Conservation (phyloP, 2,888 invertebrate species). For the Sympetrum striolatum region DNA sequence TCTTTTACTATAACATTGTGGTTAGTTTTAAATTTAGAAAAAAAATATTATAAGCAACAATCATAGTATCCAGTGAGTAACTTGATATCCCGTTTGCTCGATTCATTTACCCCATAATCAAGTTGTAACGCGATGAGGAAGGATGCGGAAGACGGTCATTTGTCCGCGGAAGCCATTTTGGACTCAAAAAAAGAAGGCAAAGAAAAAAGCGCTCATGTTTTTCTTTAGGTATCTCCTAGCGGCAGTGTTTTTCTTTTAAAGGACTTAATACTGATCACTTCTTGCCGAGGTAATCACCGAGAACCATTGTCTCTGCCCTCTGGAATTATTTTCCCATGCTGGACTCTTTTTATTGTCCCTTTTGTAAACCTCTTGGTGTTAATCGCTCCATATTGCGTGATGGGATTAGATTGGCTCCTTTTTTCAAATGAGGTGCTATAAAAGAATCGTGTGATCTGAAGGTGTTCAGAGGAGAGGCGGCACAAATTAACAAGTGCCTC, state of each 20-base stretch:
- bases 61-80: not conserved
- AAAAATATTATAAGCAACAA: no score
- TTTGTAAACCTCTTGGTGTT: not conserved
- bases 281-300: not conserved
- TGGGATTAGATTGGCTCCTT: not conserved
- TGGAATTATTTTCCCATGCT: conserved; percentile 3
- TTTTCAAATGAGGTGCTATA: no score
- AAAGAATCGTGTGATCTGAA: no score
- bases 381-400: not conserved
- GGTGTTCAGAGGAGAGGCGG: no score
- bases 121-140: not conserved
- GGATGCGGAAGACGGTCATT: not conserved
- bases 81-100: not conserved
- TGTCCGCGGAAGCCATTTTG: not conserved
- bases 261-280: not conserved
- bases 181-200: not conserved
- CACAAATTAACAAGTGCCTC: no score
- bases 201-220: not conserved
- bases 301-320: not conserved
- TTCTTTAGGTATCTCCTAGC: not conserved
- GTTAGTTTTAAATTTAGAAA: no score
- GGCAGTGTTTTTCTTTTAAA: not conserved
- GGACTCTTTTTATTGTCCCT: not conserved
- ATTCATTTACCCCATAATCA: not conserved
- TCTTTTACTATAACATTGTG: no score